Base-by-base conservation (phyloP, 2,113 vertebrate species). In the Sander vitreus region DNA sequence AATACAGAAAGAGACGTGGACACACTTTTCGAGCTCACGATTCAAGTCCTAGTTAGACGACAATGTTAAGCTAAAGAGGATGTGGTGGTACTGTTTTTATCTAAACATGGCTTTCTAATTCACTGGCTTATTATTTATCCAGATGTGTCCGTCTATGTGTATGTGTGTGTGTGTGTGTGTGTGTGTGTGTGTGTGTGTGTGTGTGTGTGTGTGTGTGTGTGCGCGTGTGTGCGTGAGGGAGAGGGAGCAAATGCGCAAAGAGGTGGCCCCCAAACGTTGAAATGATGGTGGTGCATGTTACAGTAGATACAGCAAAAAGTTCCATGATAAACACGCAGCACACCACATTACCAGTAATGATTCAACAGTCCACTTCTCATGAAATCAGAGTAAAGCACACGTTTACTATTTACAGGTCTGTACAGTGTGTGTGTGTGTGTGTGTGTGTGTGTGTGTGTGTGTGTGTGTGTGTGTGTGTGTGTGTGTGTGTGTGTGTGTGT, bases 341-440 rank as follows among this genome's bases (percentile, higher is more conserved):
- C 91, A 87, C 66, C 83, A 93, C 83, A 39, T 90, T 71, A 93
- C 88, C 89, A 88, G 88, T 79, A 84, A 91, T 82, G 88, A 91
- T 88, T 87, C 81, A 73, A 89, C 58, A 85, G 83, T 89, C 89
- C 78, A 80, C 69, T 84, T 80, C 75, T 88, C n/a, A 87, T 86
- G 71, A 83, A 65, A 76, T 88, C 53, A 84, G 76, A 88, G 81
- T 89, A 85, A 88, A 90, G 90, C 87, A 80, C 83, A 89, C 75
- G 59, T 81, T 89, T 71, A 75, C 72, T 94, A 94, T 94, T 92
- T 94, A 94, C 94, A 94, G 74, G 23, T 93, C 90, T 93, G 75
- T 94, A 94, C 93, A 94, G 66, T 6, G 51, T 70, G 80, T 81
- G 73, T 85, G 67, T 81, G 11, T 25, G 59, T 58, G 23, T 15